phyloP scores from a whole-genome alignment of 2,113 vertebrate genomes.

The Cromileptes altivelis region DNA sequence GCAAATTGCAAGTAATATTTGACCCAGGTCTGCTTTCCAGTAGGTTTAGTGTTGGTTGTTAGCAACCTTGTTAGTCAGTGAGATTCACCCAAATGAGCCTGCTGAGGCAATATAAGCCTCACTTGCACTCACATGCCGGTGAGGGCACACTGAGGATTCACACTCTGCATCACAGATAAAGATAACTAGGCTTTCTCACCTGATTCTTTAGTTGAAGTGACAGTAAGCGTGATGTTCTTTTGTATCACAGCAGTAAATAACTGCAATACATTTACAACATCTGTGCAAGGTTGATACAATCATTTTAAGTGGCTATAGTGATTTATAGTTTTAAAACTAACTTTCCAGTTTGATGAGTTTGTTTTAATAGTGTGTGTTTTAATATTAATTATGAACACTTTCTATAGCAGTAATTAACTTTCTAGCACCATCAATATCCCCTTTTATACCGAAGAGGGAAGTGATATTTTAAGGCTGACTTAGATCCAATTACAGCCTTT shows the following conservation, averaged over 20 bases:
- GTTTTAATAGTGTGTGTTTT: background rate
- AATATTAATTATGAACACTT: background rate
- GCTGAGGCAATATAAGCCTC: conserved; percentile 33
- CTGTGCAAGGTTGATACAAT: background rate
- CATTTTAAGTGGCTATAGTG: no score
- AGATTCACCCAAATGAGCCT: conserved; percentile 24
- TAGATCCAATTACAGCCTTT: conserved; percentile 12
- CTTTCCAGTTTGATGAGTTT: background rate
- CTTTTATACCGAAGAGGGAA: background rate
- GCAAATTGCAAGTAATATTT: background rate
- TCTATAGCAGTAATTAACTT: background rate
- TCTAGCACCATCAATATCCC: background rate
- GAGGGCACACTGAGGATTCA: background rate
- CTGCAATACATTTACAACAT: background rate
- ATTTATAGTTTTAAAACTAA: background rate
- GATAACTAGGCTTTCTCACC: background rate
- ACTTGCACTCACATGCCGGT: background rate
- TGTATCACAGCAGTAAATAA: background rate
- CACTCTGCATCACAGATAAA: background rate
- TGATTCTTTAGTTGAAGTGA: background rate
- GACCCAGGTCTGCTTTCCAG: conserved; percentile 8
- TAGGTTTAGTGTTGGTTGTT: background rate
- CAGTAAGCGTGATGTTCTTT: background rate
- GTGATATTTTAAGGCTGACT: conserved; percentile 13
- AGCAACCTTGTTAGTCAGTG: conserved; percentile 13